Percentiles rank a stretch among this genome's conserved stretches.
phyloP scores from a whole-genome alignment of 2,797 vertebrate species.

The Sparidentex hasta region DNA sequence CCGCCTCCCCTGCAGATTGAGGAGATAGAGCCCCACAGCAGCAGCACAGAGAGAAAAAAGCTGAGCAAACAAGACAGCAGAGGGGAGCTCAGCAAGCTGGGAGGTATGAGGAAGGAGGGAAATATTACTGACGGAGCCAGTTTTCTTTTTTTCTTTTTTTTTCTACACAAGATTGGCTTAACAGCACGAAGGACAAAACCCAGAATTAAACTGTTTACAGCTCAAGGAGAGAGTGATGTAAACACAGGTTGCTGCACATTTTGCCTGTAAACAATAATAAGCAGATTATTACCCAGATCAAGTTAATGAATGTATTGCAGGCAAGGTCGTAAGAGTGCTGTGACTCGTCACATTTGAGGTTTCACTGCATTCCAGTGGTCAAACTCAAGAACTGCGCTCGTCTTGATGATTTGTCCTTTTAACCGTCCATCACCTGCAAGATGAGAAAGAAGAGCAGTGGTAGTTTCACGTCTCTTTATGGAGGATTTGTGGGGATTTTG shows the following conservation, averaged over 20 bases:
- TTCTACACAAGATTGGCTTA: background rate
- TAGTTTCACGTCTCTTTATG: too few relatives aligned
- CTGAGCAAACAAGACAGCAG: constrained; percentile 39
- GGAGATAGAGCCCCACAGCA: constrained; percentile 20
- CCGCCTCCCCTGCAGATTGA: constrained; percentile 23
- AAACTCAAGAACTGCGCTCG: background rate
- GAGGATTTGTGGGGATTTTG: too few relatives aligned
- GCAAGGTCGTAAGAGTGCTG: constrained; percentile 35
- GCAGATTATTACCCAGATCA: constrained; percentile 12
- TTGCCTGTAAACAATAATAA: constrained; percentile 27
- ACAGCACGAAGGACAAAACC: constrained; percentile 16
- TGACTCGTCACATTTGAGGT: constrained; percentile 16
- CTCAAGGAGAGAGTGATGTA: constrained; percentile 5
- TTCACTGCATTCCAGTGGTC: constrained; percentile 66
- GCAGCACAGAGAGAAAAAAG: constrained; percentile 18
- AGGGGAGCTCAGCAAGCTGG: constrained; percentile 12
- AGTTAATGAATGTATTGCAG: constrained; percentile 21
- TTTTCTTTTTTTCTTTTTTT: background rate
- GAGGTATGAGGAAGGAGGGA: background rate
- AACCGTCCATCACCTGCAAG: too few relatives aligned
- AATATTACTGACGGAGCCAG: background rate
- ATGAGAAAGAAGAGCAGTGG: too few relatives aligned
- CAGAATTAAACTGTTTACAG: constrained; percentile 7
- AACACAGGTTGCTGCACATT: constrained; percentile 26
- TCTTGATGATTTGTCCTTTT: too few relatives aligned